Conservation (phyloP, 2,113 vertebrate species). For the Natator depressus region DNA sequence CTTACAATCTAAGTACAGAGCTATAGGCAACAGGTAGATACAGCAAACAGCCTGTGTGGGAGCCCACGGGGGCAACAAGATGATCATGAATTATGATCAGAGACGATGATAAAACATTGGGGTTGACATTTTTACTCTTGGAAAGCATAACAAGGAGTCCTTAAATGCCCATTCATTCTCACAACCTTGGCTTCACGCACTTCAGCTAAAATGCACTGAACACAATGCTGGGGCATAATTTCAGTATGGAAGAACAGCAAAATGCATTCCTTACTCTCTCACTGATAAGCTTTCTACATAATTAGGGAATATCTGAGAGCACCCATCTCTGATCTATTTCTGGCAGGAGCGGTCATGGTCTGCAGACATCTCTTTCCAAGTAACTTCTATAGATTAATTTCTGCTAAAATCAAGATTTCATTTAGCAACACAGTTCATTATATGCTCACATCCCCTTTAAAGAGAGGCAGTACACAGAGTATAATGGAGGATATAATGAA, state of each 20-base stretch:
- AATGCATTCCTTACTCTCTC: conserved; percentile 2
- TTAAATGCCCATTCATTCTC: neutral
- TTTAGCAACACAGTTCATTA: conserved; percentile 19
- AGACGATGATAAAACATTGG: neutral
- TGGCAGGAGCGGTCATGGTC: conserved; percentile 16
- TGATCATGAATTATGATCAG: neutral
- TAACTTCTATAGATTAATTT: conserved; percentile 24
- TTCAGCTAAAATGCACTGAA: neutral
- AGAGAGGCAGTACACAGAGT: neutral
- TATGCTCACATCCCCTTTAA: neutral
- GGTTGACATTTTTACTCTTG: neutral
- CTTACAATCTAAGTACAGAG: rapidly evolving
- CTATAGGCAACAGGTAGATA: neutral
- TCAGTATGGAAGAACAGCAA: neutral
- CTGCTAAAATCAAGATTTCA: conserved; percentile 54
- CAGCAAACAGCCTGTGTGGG: neutral
- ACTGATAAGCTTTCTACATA: neutral
- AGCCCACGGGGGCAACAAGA: neutral
- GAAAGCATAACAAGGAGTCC: rapidly evolving
- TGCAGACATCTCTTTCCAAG: conserved; percentile 40
- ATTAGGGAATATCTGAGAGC: neutral
- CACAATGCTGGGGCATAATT: neutral
- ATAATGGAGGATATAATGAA: conserved; percentile 6
- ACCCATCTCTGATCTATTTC: conserved; percentile 7
- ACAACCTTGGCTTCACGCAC: neutral